Conservation (phyloP, 2,888 invertebrate species). For the Andrena bucephala region DNA sequence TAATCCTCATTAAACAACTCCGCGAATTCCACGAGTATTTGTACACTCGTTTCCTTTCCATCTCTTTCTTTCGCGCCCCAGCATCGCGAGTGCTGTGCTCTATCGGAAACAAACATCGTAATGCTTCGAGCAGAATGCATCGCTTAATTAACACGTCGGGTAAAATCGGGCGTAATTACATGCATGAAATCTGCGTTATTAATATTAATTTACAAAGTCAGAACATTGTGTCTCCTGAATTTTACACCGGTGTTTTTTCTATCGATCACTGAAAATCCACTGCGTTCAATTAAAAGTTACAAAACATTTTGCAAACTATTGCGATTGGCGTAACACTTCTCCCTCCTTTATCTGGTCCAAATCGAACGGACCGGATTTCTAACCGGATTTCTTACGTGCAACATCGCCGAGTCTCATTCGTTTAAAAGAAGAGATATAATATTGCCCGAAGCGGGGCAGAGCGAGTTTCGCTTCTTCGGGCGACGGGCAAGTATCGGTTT, state of each 20-base stretch:
- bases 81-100: neutral
- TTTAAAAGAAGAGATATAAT: constrained; percentile 32
- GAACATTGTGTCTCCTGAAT: neutral
- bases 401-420: constrained; percentile 5
- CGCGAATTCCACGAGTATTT: constrained; percentile 10
- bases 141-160: constrained; percentile 4
- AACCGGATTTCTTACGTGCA: constrained; percentile 28
- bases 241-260: neutral
- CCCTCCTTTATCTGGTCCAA: too few relatives aligned
- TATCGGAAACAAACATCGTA: neutral
- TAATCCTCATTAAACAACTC: constrained; percentile 50
- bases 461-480: neutral
- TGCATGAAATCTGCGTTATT: neutral
- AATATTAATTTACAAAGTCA: neutral
- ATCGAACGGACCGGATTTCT: neutral
- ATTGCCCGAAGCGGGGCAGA: constrained; percentile 6
- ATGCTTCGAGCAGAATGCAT: constrained; percentile 3
- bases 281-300: too few relatives aligned
- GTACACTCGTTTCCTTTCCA: neutral
- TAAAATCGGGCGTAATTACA: neutral
- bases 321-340: too few relatives aligned
- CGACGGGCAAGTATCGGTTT: neutral
- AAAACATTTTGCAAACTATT: too few relatives aligned
- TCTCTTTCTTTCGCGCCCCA: neutral
- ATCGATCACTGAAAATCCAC: too few relatives aligned